phyloP scores from a whole-genome alignment of 2,113 vertebrate genomes.

The Cynoglossus semilaevis region DNA sequence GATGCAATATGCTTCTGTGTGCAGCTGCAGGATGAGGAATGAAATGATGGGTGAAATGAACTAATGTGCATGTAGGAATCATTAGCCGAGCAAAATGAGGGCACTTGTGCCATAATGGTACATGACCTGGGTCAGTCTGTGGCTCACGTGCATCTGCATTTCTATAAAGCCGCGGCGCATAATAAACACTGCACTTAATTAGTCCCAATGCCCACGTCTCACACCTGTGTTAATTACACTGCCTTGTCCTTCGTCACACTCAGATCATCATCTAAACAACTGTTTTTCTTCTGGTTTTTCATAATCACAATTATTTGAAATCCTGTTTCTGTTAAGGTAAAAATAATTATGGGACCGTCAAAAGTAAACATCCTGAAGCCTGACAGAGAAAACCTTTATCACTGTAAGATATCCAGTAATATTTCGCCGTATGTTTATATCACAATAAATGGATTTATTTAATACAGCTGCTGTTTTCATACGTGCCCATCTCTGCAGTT shows the following conservation, averaged over 20 bases:
- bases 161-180: constrained; percentile 40
- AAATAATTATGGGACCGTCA: too few species aligned
- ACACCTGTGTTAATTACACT: constrained; percentile 14
- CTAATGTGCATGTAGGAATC: constrained; percentile 41
- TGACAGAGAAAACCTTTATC: too few species aligned
- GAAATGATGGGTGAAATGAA: constrained; percentile 16
- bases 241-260: not conserved
- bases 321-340: too few species aligned
- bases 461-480: too few species aligned
- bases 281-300: constrained; percentile 13
- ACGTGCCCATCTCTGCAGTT: too few species aligned
- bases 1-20: constrained; percentile 24
- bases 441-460: too few species aligned
- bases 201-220: constrained; percentile 38
- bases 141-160: constrained; percentile 15
- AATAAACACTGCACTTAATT: constrained; percentile 14
- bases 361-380: too few species aligned
- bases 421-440: too few species aligned
- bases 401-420: too few species aligned
- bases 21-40: constrained; percentile 27
- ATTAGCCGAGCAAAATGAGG: constrained; percentile 57
- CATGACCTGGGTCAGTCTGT: constrained; percentile 26
- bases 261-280: constrained; percentile 28
- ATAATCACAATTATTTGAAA: constrained; percentile 4
- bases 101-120: constrained; percentile 33